Conservation (phyloP, 2,113 vertebrate genomes). For the Daubentonia madagascariensis region DNA sequence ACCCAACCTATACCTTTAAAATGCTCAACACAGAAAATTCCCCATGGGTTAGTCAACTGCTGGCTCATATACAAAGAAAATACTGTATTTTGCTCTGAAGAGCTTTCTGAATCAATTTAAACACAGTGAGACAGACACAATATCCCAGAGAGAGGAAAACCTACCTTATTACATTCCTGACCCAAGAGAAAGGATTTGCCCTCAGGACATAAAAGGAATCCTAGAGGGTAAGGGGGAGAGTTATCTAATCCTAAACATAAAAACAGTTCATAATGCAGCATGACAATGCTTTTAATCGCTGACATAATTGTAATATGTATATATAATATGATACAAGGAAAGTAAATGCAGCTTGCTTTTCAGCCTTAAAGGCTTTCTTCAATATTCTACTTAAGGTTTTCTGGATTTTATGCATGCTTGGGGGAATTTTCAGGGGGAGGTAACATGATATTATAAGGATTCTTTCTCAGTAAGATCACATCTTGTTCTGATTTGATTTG, state of each 20-base stretch:
- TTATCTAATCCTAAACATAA: conserved; percentile 84
- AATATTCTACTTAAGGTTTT: conserved; percentile 39
- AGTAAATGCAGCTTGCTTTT: conserved; percentile 52
- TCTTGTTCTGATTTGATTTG: conserved; percentile 80
- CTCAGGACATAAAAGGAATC: conserved; percentile 81
- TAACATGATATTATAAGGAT: conserved; percentile 72
- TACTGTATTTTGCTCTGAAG: conserved; percentile 87
- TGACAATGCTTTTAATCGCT: conserved; percentile 80
- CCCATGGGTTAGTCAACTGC: conserved; percentile 85
- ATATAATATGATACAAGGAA: conserved; percentile 57
- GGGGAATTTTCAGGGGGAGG: conserved; percentile 54
- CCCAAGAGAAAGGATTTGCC: conserved; percentile 84
- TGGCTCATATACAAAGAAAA: conserved; percentile 90
- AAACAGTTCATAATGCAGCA: conserved; percentile 79
- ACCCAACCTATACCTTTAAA: conserved; percentile 80
- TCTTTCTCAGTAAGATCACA: conserved; percentile 80
- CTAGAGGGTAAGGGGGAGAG: conserved; percentile 56
- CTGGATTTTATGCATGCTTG: conserved; percentile 68
- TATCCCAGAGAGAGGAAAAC: conserved; percentile 91
- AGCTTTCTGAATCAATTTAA: conserved; percentile 89
- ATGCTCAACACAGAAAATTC: conserved; percentile 83
- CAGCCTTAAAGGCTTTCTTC: conserved; percentile 47
- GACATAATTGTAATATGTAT: conserved; percentile 74
- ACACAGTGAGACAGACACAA: conserved; percentile 91
- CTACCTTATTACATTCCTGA: conserved; percentile 92